Conservation (phyloP, 2,888 invertebrate species). For the Drosophila diplacantha region DNA sequence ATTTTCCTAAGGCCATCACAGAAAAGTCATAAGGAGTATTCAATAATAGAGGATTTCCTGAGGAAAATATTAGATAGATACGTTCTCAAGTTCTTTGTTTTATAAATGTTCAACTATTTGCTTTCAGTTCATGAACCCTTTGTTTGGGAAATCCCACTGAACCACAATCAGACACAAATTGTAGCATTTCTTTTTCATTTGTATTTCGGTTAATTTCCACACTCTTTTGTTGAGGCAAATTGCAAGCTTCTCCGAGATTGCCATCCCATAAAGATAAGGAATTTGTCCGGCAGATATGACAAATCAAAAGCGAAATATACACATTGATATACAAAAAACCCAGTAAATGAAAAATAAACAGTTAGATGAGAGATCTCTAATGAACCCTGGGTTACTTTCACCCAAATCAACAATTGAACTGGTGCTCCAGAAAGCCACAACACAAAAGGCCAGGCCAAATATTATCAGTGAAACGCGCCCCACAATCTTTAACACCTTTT, state of each 20-base stretch:
- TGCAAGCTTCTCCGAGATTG: slow-evolving; percentile 25
- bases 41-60: neutral
- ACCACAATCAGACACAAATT: slow-evolving; percentile 4
- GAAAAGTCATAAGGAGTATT: neutral
- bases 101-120: neutral
- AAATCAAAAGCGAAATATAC: slow-evolving; percentile 3
- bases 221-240: slow-evolving; percentile 17
- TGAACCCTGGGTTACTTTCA: slow-evolving; percentile 66
- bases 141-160: slow-evolving; percentile 3
- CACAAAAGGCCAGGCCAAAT: slow-evolving; percentile 50
- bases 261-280: slow-evolving; percentile 33
- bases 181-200: slow-evolving; percentile 4
- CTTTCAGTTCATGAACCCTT: neutral
- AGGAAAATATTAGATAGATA: neutral
- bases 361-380: slow-evolving; percentile 42
- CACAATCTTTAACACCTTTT: slow-evolving; percentile 70
- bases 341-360: slow-evolving; percentile 13
- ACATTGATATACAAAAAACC: neutral
- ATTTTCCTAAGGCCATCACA: slow-evolving; percentile 12
- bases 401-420: slow-evolving; percentile 44
- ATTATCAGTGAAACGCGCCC: slow-evolving; percentile 65
- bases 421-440: slow-evolving; percentile 17
- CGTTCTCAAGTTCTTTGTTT: neutral
- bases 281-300: slow-evolving; percentile 23
- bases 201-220: slow-evolving; percentile 20